phyloP scores from a whole-genome alignment of 2,113 vertebrate species.

The Leucopternis melanops region DNA sequence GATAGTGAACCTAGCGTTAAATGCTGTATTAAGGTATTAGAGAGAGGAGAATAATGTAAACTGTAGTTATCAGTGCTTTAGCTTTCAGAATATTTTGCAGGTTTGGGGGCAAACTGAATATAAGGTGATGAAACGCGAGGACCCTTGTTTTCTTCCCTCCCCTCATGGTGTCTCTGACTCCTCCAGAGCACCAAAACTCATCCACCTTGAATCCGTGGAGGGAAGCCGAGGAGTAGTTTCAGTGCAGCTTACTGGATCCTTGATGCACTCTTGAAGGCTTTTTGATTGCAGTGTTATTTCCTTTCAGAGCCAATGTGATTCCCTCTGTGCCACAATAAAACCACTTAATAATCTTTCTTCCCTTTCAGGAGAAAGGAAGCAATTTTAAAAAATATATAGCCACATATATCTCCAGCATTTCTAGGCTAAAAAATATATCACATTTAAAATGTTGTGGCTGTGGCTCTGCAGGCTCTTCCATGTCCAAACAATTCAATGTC shows the following conservation, averaged over 20 bases:
- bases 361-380: conserved; percentile 13
- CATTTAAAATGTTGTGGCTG: not conserved
- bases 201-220: fast-evolving
- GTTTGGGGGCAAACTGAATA: not conserved
- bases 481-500: not conserved
- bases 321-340: conserved; percentile 10
- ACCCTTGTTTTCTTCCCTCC: not conserved
- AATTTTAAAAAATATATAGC: not conserved
- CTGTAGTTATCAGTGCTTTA: not conserved
- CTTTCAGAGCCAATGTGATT: not conserved
- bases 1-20: not conserved
- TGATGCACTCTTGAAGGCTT: not conserved
- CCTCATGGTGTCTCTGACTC: not conserved
- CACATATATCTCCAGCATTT: not conserved
- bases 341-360: conserved; percentile 16
- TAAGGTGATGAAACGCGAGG: not conserved
- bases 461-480: not conserved
- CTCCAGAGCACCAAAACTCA: not conserved
- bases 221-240: not conserved
- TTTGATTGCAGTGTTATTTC: conserved; percentile 7
- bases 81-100: not conserved
- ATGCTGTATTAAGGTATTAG: not conserved
- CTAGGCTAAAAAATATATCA: not conserved
- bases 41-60: not conserved
- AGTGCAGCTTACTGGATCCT: not conserved